Evolutionary conservation across 2,888 invertebrate genomes (phyloP).

Genomic region (Graphium colonna): DNA sequence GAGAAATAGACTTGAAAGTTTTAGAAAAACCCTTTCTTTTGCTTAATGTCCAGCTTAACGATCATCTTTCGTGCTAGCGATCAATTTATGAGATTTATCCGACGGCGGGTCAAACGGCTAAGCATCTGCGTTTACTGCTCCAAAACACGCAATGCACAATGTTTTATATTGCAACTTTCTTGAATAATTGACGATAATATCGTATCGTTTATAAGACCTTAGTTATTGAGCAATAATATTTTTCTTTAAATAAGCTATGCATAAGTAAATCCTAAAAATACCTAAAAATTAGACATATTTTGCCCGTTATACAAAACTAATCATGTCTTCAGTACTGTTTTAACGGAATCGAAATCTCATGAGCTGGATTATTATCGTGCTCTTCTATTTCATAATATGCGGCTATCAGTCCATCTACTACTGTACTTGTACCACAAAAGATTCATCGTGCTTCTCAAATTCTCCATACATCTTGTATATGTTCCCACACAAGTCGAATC

Average conservation of each 20-base stretch:
- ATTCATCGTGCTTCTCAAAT: neutral
- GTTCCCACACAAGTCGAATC: neutral
- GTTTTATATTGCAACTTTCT: neutral
- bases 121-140: constrained; percentile 11
- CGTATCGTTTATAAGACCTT: neutral
- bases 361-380: no score
- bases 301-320: neutral
- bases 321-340: no score
- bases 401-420: no score
- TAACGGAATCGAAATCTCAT: no score
- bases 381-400: no score
- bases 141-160: constrained; percentile 12
- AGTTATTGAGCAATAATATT: neutral
- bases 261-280: no score
- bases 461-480: neutral
- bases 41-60: constrained; percentile 15
- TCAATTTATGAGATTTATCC: constrained; percentile 16
- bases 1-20: neutral
- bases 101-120: constrained; percentile 7
- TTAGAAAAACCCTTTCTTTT: constrained; percentile 11
- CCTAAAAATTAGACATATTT: no score
- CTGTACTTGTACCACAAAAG: neutral
- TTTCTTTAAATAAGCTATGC: neutral
- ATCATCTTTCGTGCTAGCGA: constrained; percentile 17
- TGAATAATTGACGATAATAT: neutral